Evolutionary conservation across 2,797 vertebrate species (phyloP), one percentile per base, ranked within the genome.

Genomic region (Eupleurogrammus muticus): DNA sequence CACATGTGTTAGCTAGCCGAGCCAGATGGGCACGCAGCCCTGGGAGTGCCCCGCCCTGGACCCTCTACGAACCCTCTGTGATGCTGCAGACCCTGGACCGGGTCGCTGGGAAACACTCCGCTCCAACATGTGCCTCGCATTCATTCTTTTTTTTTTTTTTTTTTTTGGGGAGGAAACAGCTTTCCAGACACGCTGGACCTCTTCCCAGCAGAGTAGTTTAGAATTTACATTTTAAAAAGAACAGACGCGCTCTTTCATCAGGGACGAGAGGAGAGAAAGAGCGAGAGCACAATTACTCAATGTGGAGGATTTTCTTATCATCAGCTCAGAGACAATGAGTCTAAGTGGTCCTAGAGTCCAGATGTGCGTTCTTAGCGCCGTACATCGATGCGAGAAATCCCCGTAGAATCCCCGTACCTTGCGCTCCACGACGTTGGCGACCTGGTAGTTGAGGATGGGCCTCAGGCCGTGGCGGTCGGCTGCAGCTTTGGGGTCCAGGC

Each of bases 401-500:
- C 8, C 9, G 50, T 17, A 46, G 47, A 44, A n/a, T n/a, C n/a
- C n/a, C n/a, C 28, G 17, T 91, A 98, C 97, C 96, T 97, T 97
- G 83, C 96, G 95, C 73, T 96, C 95, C 19, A 96, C 95, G 10
- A 94, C 74, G 82, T 87, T 92, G 63, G 92, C 82, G 51, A 93
- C 95, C 86, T 95, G 95, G 77, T 97, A 96, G 91, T 96, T 96
- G 52, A 98, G 94, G 69, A 97, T 92, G 66, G 96, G 97, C 32
- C 85, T 84, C 64, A 97, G 92, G 57, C 95, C 94, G 1, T 94
- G 94, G 51, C 75, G 75, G 85, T 97, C 96, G 0, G 87, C 87
- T 0, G 95, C 90, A 1, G 95, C 94, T 32, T 82, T 77, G 1
- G 94, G 91, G 82, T 98, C 96, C 90, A 98, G 86, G 58, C 93